A percentile compares a stretch with the other conserved stretches of the same genome.
These are phyloP conservation scores for Sesamia inferens DNA, from an alignment of 2,888 invertebrate species.

Conservation along the genomic window DNA sequence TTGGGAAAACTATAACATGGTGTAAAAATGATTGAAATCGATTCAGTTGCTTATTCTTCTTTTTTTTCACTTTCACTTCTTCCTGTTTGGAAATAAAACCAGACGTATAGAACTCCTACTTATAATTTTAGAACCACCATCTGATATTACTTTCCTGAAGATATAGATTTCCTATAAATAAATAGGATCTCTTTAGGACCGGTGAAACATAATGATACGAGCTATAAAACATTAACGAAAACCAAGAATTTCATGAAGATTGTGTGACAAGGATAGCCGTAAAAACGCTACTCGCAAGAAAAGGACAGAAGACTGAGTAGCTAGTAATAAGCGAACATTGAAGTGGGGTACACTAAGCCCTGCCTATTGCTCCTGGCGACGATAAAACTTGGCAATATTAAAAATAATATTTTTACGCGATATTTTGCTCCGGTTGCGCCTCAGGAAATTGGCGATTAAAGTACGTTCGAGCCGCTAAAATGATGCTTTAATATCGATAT, in stretches of 20 bases:
- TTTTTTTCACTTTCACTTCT: not conserved
- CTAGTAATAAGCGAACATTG: conserved; percentile 70
- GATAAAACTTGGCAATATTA: conserved; percentile 72
- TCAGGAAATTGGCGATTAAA: conserved; percentile 70
- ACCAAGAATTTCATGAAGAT: conserved; percentile 42
- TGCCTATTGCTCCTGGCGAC: conserved; percentile 73
- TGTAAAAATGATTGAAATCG: too few species aligned
- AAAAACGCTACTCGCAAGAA: conserved; percentile 15
- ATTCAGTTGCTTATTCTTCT: not conserved
- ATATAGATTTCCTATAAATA: not conserved
- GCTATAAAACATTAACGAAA: conserved; percentile 48
- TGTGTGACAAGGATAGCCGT: conserved; percentile 30
- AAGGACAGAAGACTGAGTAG: conserved; percentile 34
- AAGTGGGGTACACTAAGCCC: conserved; percentile 65
- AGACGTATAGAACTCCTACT: not conserved
- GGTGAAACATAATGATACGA: conserved; percentile 36
- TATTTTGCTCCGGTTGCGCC: conserved; percentile 70
- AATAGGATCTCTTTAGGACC: not conserved
- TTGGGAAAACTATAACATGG: too few species aligned
- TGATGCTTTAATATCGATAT: conserved; percentile 34
- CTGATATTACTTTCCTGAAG: not conserved
- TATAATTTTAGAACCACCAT: not conserved
- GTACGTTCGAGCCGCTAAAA: conserved; percentile 52
- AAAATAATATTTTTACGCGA: conserved; percentile 65
- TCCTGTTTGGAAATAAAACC: not conserved